Evolutionary conservation across 2,797 vertebrate species (phyloP), one percentile per base, ranked within the genome.

Genomic region (Cyclopterus lumpus): DNA sequence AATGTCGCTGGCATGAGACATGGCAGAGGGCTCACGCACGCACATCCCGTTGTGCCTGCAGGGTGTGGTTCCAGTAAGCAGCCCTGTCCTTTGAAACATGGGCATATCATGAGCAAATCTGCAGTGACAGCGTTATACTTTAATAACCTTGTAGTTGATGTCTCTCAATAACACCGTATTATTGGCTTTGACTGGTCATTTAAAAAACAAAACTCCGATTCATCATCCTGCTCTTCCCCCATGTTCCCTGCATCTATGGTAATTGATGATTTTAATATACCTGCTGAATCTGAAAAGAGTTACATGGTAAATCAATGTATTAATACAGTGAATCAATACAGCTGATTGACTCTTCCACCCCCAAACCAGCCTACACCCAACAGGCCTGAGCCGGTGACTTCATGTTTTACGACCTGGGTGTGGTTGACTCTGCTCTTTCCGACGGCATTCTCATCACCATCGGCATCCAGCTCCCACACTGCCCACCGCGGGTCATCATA

Each of bases 261-360:
- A 68, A 65, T 30, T 24, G 40, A 7, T 58, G 22, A 53, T 64
- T 81, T 74, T 64, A 40, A 77, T 86, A 78, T 32, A 65, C 68
- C 66, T 57, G 73, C 49, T 63, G 22, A 67, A 78, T 54, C 70
- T 51, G 46, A 62, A 73, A 83, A 66, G 58, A 70, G 70, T 42
- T 86, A 24, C 12, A 26, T n/a, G 10, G 20, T 60, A 73, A 77
- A 86, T 74, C 54, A 46, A 84, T 78, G 77, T 73, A 55, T 44
- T 16, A 42, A 42, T 3, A 77, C 18, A 64, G 54, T 2, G 22
- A 51, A 22, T 24, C 48, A 51, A 51, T 46, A 51, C 59, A 84
- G 80, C 70, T 85, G 77, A 71, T 65, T 77, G 59, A 81, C 77
- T 75, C 59, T 60, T 71, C 55, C 79, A 53, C 69, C 72, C 73